phyloP scores from a whole-genome alignment of 2,797 vertebrate genomes.

The Neostethus bicornis region DNA sequence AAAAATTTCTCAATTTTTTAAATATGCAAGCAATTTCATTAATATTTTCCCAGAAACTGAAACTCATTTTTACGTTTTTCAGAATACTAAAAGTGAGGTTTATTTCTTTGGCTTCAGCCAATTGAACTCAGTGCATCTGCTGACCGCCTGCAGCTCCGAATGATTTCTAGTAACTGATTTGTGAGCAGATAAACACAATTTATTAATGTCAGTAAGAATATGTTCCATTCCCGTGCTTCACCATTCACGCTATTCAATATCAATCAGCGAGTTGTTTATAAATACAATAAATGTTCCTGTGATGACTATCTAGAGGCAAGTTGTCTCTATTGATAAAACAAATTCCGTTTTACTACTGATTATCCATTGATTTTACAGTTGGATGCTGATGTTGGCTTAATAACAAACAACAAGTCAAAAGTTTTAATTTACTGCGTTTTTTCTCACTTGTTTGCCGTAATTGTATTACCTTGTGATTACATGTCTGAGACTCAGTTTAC shows the following conservation, averaged over 20 bases:
- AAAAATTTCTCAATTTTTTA: neutral
- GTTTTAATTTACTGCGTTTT: slow-evolving; percentile 16
- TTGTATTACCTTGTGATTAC: slow-evolving; percentile 1
- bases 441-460: neutral
- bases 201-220: slow-evolving; percentile 46
- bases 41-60: neutral
- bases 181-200: slow-evolving; percentile 40
- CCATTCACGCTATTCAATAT: slow-evolving; percentile 25
- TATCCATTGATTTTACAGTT: slow-evolving; percentile 62
- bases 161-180: slow-evolving; percentile 17
- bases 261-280: slow-evolving; percentile 37
- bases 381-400: slow-evolving; percentile 37
- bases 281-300: slow-evolving; percentile 42
- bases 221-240: slow-evolving; percentile 23
- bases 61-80: slow-evolving; percentile 2
- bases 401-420: slow-evolving; percentile 42
- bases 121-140: slow-evolving; percentile 1
- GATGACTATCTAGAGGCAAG: slow-evolving; percentile 33
- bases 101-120: slow-evolving; percentile 24
- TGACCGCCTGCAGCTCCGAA: slow-evolving; percentile 11
- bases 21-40: neutral
- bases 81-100: slow-evolving; percentile 7
- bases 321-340: slow-evolving; percentile 46
- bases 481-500: too few relatives aligned
- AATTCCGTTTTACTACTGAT: slow-evolving; percentile 43